Base-by-base conservation (phyloP, 2,888 invertebrate species). In the Odontocolon sp. region DNA sequence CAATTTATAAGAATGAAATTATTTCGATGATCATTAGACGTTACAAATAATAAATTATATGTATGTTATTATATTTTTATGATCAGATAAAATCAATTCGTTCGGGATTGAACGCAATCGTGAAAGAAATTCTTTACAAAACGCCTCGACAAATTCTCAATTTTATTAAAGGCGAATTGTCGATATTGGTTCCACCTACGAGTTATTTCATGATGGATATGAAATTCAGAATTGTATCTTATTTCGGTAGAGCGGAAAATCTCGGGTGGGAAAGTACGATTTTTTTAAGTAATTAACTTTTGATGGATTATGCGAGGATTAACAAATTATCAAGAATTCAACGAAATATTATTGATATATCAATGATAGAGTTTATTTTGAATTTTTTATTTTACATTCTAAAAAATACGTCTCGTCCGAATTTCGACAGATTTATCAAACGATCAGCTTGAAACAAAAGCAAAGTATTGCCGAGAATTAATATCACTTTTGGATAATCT, bases 191-290 rank as follows among this genome's bases (percentile, higher is more conserved):
- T 64, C 94, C 94, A 5, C 90, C 90, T 52, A 92, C 91, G 16
- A 94, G 94, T 88, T 93, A 94, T 87, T 92, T 94, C 50, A 91
- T 92, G 57, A 87, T 94, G 26, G 94, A 94, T 84, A 89, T 94
- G 61, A 94, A 94, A 84, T 94, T 92, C 84, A 92, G 92, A 73
- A 91, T 94, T 6, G 91, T 95, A 79, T 94, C 93, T 91, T 91
- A 92, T 61, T 91, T 94, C 72, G 94, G 94, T 33, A 92, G 94
- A 81, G 86, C 88, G 8, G 91, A 92, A 42, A 92, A 92, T 77
- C 91, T 92, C 81, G 88, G 88, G 50, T 94, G 93, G 93, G 89
- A 92, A 86, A 93, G 95, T 95, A 90, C 90, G 90, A 59, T 72
- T 33, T 47, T 42, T 14, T 52, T 38, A 45, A 23, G 9, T 36